Evolutionary conservation across 2,797 vertebrate genomes (phyloP).

Genomic region (Coilia nasus): DNA sequence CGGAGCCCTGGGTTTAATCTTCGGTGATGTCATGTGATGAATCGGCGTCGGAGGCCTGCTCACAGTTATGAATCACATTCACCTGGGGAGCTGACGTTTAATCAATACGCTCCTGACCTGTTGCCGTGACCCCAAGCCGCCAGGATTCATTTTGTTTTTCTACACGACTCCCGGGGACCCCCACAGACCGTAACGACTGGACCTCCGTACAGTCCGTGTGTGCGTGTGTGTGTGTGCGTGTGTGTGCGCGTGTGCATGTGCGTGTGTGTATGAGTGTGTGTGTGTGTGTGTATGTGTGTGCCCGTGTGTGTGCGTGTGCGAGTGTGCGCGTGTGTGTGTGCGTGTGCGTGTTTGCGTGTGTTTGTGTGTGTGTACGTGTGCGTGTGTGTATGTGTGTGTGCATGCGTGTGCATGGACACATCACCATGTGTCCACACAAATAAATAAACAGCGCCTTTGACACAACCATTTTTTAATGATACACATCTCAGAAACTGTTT

Average conservation of each 20-base stretch:
- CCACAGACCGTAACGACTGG: slow-evolving; percentile 58
- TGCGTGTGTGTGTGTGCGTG: slow-evolving; percentile 29
- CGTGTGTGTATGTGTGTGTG: no score
- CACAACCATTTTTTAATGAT: slow-evolving; percentile 42
- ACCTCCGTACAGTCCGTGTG: slow-evolving; percentile 60
- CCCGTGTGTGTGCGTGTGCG: no score
- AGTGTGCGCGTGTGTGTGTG: neutral
- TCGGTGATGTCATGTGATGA: slow-evolving; percentile 64
- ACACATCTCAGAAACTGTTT: slow-evolving; percentile 46
- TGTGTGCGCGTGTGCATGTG: no score
- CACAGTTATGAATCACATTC: slow-evolving; percentile 88
- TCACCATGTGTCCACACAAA: slow-evolving; percentile 48
- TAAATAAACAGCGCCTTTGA: slow-evolving; percentile 53
- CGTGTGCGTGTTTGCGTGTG: no score
- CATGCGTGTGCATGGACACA: neutral
- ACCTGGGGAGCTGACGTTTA: slow-evolving; percentile 89
- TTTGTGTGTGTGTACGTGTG: no score
- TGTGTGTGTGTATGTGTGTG: no score
- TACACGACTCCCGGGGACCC: slow-evolving; percentile 62
- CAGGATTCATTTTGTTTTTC: slow-evolving; percentile 73
- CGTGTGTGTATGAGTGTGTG: no score
- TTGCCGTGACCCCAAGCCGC: slow-evolving; percentile 80
- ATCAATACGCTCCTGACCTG: slow-evolving; percentile 88
- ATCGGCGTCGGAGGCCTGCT: slow-evolving; percentile 65
- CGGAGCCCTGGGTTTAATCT: slow-evolving; percentile 60